Evolutionary conservation across 1,140 invertebrate species (phyloP), one percentile per base, ranked within the genome.

Genomic region (Aphis craccivora): DNA sequence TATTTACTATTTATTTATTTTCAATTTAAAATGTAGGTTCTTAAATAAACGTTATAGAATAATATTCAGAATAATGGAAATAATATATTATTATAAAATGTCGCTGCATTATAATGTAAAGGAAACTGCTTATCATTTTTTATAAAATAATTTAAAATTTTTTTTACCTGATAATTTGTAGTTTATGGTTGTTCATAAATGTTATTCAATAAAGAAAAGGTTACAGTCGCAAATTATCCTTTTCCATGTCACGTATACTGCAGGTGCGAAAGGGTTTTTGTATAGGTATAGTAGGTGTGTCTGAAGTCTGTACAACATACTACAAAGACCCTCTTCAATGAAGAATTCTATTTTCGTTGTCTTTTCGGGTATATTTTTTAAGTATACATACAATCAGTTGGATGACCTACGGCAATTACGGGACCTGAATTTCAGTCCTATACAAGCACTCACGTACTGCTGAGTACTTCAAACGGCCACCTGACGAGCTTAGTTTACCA

Each of bases 251-350:
- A 35, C 45, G 25, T 40, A 23, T 45, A 22, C 11, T 53, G 76
- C 91, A 92, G 91, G 91, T 92, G 91, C 76, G 91, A 92, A 92
- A 92, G 81, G 81, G 91, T 92, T 92, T 92, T 84, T 53, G 60
- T 43, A 3, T 51, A 67, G 53, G 60, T 43, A 3, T 51, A 67
- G 53, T 67, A 40, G 88, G 88, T 90, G 45, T 90, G 53, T 40
- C 55, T 90, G 60, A 35, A n/a, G 60, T 76, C n/a, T n/a, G 14
- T 76, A n/a, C 30, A 35, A 76, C 60, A 76, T n/a, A 76, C 4
- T 37, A 18, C 81, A 48, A 14, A 20, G 40, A 91, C 90, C 60
- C 55, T 91, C 90, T 91, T 45, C 55, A 43, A n/a, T 22, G 35
- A 25, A 45, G 43, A 91, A 91, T 76, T 81, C 60, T 40, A 81